Base-by-base conservation (phyloP, 2,888 invertebrate species). In the Halocaridina rubra region DNA sequence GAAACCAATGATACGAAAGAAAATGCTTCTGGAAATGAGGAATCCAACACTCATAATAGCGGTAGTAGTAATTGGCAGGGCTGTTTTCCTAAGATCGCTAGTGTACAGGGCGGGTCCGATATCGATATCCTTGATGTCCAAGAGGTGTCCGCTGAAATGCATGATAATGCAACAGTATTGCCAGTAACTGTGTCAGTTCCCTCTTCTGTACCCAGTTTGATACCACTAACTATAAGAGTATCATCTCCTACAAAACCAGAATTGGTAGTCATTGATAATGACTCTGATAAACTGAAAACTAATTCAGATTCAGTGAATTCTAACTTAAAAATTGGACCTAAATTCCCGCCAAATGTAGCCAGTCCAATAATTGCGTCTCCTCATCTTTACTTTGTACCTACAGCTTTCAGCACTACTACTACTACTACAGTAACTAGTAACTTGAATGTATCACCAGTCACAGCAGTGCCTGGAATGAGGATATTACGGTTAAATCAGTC, bases 101-200 rank as follows among this genome's bases (percentile, higher is more conserved):
- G 84, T 75, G 84, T 84, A 16, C 84, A 84, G 13, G 72, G 84
- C 32, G 84, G 64, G 4, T 80, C 78, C 19, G 84, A 84, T 61
- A n/a, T 30, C 22, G 67, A 79, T 19, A 79, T 79, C 64, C 61
- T 67, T 53, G 84, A 72, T 64, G 24, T 19, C 19, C 10, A 64
- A 19, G 16, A 22, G 24, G 24, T 64, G 19, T 3, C 8, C 5
- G 16, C 29, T 10, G 27, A 16, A n/a, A 16, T 8, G 10, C 24
- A 13, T n/a, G 30, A 67, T 27, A 67, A 67, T 7, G 29, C 24
- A 29, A 67, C 30, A 1, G n/a, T 22, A 29, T 19, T 0, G 19
- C 67, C 67, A 22, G 16, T 67, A 67, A 67, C 67, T 5, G n/a
- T n/a, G n/a, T n/a, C n/a, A n/a, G n/a, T n/a, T n/a, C n/a, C n/a